phyloP scores from a whole-genome alignment of 2,888 invertebrate species.

The Vanessa cardui region DNA sequence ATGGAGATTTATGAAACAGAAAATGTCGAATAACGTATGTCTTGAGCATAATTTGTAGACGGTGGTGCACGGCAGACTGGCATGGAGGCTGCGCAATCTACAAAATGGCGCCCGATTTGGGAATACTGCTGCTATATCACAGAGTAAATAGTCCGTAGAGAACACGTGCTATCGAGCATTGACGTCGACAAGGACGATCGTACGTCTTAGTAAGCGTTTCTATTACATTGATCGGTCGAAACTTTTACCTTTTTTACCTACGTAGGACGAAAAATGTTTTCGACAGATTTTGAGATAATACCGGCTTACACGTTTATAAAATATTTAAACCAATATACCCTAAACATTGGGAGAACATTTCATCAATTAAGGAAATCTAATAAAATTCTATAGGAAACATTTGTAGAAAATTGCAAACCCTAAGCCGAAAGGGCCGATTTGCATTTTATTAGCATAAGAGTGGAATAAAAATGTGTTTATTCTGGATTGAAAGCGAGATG shows the following conservation, averaged over 20 bases:
- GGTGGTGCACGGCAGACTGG: conserved; percentile 43
- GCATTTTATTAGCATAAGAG: conserved; percentile 78
- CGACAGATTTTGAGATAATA: background rate
- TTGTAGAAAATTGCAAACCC: conserved; percentile 74
- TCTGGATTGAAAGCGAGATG: conserved; percentile 67
- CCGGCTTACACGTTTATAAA: too few relatives aligned
- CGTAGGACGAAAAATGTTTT: background rate
- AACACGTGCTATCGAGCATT: conserved; percentile 13
- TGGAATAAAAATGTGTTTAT: conserved; percentile 79
- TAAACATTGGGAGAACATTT: conserved; percentile 41
- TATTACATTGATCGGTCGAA: conserved; percentile 11
- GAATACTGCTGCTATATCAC: conserved; percentile 34
- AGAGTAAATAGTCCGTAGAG: conserved; percentile 33
- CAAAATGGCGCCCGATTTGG: conserved; percentile 41
- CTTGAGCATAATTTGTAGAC: conserved; percentile 66
- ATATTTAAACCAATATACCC: background rate
- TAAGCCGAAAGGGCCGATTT: conserved; percentile 76
- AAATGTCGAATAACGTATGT: conserved; percentile 71
- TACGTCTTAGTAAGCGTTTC: conserved; percentile 13
- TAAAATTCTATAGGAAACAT: conserved; percentile 76
- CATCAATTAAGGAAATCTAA: conserved; percentile 71
- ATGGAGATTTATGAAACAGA: conserved; percentile 80
- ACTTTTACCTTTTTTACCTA: conserved; percentile 10
- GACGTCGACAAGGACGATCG: conserved; percentile 11
- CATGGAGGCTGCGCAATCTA: conserved; percentile 36